These are phyloP conservation scores for Dromiciops gliroides DNA, from an alignment of 2,113 vertebrate genomes.

Conservation along the genomic window DNA sequence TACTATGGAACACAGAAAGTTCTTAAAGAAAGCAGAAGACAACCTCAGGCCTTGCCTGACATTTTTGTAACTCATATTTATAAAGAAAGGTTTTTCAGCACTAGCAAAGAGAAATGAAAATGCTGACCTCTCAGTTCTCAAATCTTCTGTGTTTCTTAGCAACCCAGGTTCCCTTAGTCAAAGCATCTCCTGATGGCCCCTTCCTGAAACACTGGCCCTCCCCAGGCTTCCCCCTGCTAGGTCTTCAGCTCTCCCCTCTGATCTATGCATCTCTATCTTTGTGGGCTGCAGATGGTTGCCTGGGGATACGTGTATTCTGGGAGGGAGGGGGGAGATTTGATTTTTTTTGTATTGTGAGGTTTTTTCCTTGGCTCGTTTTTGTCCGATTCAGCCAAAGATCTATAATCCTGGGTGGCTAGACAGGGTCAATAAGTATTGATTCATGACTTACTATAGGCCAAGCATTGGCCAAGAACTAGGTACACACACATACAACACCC, in stretches of 20 bases:
- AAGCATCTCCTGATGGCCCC: neutral
- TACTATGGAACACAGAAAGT: neutral
- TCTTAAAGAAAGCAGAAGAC: neutral
- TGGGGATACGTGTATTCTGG: neutral
- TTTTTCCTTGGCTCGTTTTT: neutral
- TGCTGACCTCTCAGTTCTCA: conserved; percentile 4
- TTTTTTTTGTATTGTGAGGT: neutral
- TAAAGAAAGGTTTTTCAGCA: conserved; percentile 12
- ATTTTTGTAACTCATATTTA: neutral
- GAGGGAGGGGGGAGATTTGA: neutral
- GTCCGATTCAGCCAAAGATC: neutral
- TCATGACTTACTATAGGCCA: neutral
- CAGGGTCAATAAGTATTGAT: neutral
- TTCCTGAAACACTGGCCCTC: neutral
- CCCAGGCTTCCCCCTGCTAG: neutral
- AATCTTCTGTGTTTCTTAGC: neutral
- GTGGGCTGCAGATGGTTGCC: neutral
- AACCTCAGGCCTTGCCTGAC: neutral
- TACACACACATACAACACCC: too few relatives aligned
- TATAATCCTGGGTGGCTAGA: neutral
- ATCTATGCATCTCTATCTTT: neutral
- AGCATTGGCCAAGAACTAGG: neutral
- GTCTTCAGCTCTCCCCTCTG: neutral
- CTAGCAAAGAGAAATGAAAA: conserved; percentile 28
- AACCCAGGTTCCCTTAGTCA: conserved; percentile 14